phyloP scores from a whole-genome alignment of 2,888 invertebrate species.

The Seira musarum region DNA sequence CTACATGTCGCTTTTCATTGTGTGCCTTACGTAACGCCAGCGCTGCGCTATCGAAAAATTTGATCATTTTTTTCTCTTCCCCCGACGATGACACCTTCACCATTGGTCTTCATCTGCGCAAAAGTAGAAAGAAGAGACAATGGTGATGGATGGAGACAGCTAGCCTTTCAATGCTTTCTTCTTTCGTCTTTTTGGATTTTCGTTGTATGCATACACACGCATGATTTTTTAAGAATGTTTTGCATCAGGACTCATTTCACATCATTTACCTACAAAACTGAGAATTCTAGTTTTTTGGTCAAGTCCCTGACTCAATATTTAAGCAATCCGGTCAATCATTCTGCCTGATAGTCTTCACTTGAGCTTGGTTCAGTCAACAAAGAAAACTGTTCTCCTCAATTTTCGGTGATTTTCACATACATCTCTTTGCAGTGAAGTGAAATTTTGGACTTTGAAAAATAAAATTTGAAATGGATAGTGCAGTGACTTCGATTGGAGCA shows the following conservation, averaged over 20 bases:
- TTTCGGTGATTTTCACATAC: background rate
- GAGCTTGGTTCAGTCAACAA: slow-evolving; percentile 38
- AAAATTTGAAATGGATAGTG: background rate
- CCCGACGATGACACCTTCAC: slow-evolving; percentile 1
- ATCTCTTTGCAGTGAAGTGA: background rate
- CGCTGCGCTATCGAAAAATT: background rate
- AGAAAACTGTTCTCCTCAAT: background rate
- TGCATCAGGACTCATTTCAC: background rate
- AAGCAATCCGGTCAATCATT: slow-evolving; percentile 62
- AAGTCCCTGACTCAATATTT: slow-evolving; percentile 54
- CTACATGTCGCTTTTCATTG: slow-evolving; percentile 44
- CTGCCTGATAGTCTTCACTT: slow-evolving; percentile 54
- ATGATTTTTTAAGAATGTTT: background rate
- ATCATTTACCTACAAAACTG: slow-evolving; percentile 50
- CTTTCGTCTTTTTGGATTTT: background rate
- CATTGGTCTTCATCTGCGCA: background rate
- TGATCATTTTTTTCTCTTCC: background rate
- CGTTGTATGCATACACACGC: slow-evolving; percentile 2
- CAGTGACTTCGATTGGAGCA: background rate
- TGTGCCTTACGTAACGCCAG: slow-evolving; percentile 33
- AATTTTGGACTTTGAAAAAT: background rate
- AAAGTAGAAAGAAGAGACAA: background rate
- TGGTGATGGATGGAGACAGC: background rate
- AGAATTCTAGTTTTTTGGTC: slow-evolving; percentile 52
- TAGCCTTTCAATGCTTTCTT: slow-evolving; percentile 14